Evolutionary conservation across 2,113 vertebrate genomes (phyloP), one percentile per base, ranked within the genome.

Genomic region (Cygnus buccinator): DNA sequence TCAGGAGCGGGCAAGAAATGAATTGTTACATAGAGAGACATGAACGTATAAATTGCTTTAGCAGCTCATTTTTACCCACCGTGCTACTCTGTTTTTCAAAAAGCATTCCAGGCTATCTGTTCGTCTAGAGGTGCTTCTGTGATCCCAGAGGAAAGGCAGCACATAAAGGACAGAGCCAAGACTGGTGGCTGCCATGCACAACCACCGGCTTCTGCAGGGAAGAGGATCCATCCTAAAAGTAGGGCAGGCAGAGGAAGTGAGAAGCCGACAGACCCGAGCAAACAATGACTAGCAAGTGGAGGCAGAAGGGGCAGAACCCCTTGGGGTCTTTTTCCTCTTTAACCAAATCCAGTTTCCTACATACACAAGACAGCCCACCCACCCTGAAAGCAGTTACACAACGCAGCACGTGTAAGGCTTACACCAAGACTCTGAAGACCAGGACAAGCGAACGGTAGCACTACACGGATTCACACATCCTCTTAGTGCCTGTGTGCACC

Each of bases 401-500:
- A 2, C 3, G 9, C 0, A 66, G 54, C 0, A 5, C 50, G 17
- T 5, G 0, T 4, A 25, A 41, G 29, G 54, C 43, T 84, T 13
- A n/a, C 16, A 5, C 11, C 81, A n/a, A 9, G 50, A 10, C 25
- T 23, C 73, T 3, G 31, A 50, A 31, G 26, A 28, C 11, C 12
- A 28, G 19, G 50, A 48, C 33, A 33, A 4, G 1, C 0, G 10
- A 55, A 22, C 11, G 26, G 26, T 3, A 26, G 50, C 52, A 23
- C 71, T 6, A 17, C 2, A 0, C 3, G 8, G 41, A n/a, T 44
- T 50, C 23, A 57, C 29, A 4, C 2, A 28, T 2, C 65, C 74
- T 8, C 20, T 22, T 50, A 44, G 22, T 65, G 7, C 5, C 65
- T 21, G 33, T 4, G 6, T 13, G n/a, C 28, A 17, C 15, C 71